Percentiles rank a stretch among this genome's conserved stretches.
Evolutionary conservation across 1,140 invertebrate species (phyloP).

Genomic region (Caenorhabditis brenneri): DNA sequence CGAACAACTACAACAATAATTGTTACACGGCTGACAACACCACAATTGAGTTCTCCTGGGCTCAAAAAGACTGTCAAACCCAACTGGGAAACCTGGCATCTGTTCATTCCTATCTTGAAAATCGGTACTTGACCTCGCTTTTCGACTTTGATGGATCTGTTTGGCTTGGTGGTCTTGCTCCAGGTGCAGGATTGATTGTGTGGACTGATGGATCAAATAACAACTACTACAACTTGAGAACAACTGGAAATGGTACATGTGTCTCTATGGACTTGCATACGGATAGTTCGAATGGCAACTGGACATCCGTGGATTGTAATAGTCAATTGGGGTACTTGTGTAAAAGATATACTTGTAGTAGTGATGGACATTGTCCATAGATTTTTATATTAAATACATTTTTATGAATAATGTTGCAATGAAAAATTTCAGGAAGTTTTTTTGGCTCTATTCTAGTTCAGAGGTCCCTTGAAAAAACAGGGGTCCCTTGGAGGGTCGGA

Average conservation of each 20-base stretch:
- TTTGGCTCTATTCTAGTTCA: no score
- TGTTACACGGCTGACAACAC: neutral
- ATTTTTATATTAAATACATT: no score
- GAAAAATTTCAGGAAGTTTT: no score
- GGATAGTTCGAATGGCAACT: neutral
- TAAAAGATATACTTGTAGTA: neutral
- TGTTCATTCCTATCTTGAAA: neutral
- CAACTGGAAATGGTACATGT: neutral
- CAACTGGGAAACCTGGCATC: neutral
- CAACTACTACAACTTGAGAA: neutral
- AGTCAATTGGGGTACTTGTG: neutral
- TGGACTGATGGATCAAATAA: neutral
- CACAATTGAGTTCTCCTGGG: neutral
- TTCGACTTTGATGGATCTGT: neutral
- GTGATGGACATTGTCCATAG: no score
- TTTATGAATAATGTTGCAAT: no score
- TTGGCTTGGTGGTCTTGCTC: neutral
- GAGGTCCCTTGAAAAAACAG: no score
- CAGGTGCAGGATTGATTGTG: neutral
- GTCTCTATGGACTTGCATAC: neutral
- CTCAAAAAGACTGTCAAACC: neutral
- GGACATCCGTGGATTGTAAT: neutral
- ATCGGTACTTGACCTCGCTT: neutral
- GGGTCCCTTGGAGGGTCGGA: no score
- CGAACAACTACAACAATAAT: neutral